A percentile compares a stretch with the other conserved stretches of the same genome.
Conservation (phyloP, 1,140 invertebrate species). For the Pseudoatta argentina region DNA sequence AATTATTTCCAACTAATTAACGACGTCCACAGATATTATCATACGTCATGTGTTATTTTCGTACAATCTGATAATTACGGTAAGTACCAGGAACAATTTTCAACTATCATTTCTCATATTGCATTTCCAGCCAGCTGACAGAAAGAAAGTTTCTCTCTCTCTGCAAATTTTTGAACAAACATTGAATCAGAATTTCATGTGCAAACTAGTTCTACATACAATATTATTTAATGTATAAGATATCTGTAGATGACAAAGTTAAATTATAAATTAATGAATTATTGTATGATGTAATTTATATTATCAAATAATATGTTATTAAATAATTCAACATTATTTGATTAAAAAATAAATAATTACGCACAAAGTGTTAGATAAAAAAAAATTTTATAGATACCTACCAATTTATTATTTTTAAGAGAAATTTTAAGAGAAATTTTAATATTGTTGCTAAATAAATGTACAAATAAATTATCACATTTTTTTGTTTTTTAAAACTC, state of each 20-base stretch:
- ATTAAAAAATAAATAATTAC: background rate
- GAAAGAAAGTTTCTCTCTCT: background rate
- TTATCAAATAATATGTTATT: background rate
- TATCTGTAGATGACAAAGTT: background rate
- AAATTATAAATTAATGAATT: background rate
- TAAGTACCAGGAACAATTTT: slow-evolving; percentile 10
- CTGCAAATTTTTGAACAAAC: background rate
- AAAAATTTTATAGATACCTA: background rate
- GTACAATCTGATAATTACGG: slow-evolving; percentile 46
- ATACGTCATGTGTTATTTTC: slow-evolving; percentile 59
- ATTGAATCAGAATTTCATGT: background rate
- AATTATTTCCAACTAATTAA: slow-evolving; percentile 62
- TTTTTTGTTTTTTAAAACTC: background rate
- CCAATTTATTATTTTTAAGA: background rate
- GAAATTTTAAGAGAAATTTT: too few relatives aligned
- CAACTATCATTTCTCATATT: background rate
- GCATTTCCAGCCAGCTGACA: background rate
- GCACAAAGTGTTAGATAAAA: background rate
- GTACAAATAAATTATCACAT: background rate
- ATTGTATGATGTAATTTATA: background rate
- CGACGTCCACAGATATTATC: slow-evolving; percentile 68
- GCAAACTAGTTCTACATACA: background rate
- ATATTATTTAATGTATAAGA: background rate
- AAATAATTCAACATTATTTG: background rate
- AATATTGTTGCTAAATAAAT: background rate